phyloP scores from a whole-genome alignment of 2,113 vertebrate species.

The Ailurus styani region DNA sequence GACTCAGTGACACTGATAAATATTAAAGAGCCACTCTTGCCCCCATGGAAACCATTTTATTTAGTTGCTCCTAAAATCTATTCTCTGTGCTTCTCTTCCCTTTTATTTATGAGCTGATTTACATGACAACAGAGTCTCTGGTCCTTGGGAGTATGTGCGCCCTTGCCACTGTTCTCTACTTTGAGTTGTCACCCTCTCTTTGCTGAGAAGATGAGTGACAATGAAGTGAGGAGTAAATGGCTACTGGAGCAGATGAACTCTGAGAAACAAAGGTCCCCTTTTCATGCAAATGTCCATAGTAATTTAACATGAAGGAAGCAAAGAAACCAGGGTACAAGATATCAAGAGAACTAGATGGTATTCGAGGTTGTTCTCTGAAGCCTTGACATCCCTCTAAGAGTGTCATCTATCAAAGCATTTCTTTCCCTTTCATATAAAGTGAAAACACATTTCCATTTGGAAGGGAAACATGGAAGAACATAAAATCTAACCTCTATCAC shows the following conservation, averaged over 20 bases:
- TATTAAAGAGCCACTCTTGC: slow-evolving; percentile 55
- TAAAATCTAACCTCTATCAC: not conserved
- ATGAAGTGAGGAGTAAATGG: slow-evolving; percentile 61
- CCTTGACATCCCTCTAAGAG: slow-evolving; percentile 1
- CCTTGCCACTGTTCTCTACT: not conserved
- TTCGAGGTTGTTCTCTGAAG: not conserved
- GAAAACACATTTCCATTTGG: not conserved
- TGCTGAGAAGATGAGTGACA: slow-evolving; percentile 44
- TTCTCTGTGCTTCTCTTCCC: slow-evolving; percentile 29
- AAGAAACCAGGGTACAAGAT: slow-evolving; percentile 37
- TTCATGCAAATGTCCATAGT: slow-evolving; percentile 61
- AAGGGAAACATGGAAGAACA: not conserved
- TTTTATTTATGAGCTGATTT: slow-evolving; percentile 56
- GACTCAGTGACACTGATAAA: slow-evolving; percentile 47
- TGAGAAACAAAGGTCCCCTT: slow-evolving; percentile 52
- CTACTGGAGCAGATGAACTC: slow-evolving; percentile 65
- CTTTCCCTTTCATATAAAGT: not conserved
- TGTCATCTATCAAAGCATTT: slow-evolving; percentile 41
- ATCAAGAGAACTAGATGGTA: slow-evolving; percentile 32
- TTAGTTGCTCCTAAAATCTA: slow-evolving; percentile 15
- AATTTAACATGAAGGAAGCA: slow-evolving; percentile 54
- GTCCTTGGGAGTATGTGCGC: slow-evolving; percentile 7
- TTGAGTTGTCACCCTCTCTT: slow-evolving; percentile 24
- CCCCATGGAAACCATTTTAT: slow-evolving; percentile 48
- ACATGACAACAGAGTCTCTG: slow-evolving; percentile 50